Percentiles rank a stretch among this genome's conserved stretches.
Conservation (phyloP, 1,140 invertebrate species). For the Halictus rubicundus region DNA sequence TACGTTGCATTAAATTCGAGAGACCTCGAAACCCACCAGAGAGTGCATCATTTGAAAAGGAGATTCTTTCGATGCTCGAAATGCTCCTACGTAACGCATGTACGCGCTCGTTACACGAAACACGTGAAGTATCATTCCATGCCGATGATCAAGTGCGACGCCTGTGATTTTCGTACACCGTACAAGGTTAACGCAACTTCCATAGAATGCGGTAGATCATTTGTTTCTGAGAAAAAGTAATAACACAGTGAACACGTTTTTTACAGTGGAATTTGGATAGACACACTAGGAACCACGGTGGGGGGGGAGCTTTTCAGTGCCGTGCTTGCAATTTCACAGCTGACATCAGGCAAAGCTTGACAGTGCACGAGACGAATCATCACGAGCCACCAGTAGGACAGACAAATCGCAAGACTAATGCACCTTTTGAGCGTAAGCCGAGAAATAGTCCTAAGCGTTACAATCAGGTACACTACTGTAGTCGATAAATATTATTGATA, state of each 20-base stretch:
- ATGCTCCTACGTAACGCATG: slow-evolving; percentile 94
- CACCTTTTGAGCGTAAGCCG: slow-evolving; percentile 78
- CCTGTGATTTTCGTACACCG: slow-evolving; percentile 95
- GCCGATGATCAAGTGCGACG: slow-evolving; percentile 95
- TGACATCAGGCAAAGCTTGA: slow-evolving; percentile 95
- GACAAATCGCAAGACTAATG: slow-evolving; percentile 75
- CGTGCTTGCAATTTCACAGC: slow-evolving; percentile 94
- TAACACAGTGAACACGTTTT: slow-evolving; percentile 22
- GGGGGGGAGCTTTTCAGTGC: slow-evolving; percentile 90
- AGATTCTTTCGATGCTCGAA: slow-evolving; percentile 92
- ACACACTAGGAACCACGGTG: slow-evolving; percentile 94
- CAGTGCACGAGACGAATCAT: slow-evolving; percentile 94
- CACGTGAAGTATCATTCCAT: slow-evolving; percentile 97
- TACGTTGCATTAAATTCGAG: slow-evolving; percentile 60
- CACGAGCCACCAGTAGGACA: slow-evolving; percentile 89
- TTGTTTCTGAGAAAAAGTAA: not conserved
- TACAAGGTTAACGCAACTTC: slow-evolving; percentile 83
- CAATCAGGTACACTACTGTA: slow-evolving; percentile 69
- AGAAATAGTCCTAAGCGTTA: slow-evolving; percentile 79
- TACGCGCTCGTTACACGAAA: slow-evolving; percentile 93
- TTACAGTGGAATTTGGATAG: slow-evolving; percentile 92
- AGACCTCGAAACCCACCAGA: slow-evolving; percentile 74
- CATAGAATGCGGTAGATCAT: not conserved
- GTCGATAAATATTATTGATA: not conserved
- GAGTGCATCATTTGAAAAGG: slow-evolving; percentile 80